Evolutionary conservation across 2,797 vertebrate genomes (phyloP), one percentile per base, ranked within the genome.

Genomic region (Syngnathus rostellatus): DNA sequence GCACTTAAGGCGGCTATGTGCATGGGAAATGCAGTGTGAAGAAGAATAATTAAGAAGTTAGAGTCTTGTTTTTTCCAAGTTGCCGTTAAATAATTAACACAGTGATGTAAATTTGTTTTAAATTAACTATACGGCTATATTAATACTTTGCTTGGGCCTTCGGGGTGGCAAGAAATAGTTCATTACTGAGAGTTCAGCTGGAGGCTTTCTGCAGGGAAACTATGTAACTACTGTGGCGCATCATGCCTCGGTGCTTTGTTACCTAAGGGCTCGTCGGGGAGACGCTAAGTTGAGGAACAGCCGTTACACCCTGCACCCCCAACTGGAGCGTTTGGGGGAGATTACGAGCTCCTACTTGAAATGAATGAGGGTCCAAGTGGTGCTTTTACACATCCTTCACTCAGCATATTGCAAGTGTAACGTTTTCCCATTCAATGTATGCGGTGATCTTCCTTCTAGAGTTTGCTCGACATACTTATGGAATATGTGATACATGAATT

Each of bases 1-100:
- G 94, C 95, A 98, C 95, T 96, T 95, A 96, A 94, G 96, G 95
- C 93, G 90, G 91, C 91, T 90, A 79, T 84, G 90, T 96, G 93
- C 92, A 93, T 92, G 95, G 92, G 94, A 94, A 97, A 96, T 95
- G 94, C 95, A 93, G 93, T 95, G 93, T 95, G 94, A 94, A 94
- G 92, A 93, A 93, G 93, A 97, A 97, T 98, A 96, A 98, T 98
- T 98, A 98, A 95, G 93, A 98, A 97, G 94, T 96, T 95, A 92
- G 92, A 80, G 93, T 93, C 91, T 89, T 92, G 89, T 93, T 89
- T 85, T 84, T 76, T 89, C 75, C 74, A 85, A 84, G 70, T 87
- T 93, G 91, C 74, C 92, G 91, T 94, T 97, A 96, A 97, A 95
- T 95, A 96, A 95, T 94, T 93, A 92, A 92, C 92, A 87, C 91